Evolutionary conservation across 1,140 invertebrate species (phyloP), one percentile per base, ranked within the genome.

Genomic region (Phenacoccus solenopsis): DNA sequence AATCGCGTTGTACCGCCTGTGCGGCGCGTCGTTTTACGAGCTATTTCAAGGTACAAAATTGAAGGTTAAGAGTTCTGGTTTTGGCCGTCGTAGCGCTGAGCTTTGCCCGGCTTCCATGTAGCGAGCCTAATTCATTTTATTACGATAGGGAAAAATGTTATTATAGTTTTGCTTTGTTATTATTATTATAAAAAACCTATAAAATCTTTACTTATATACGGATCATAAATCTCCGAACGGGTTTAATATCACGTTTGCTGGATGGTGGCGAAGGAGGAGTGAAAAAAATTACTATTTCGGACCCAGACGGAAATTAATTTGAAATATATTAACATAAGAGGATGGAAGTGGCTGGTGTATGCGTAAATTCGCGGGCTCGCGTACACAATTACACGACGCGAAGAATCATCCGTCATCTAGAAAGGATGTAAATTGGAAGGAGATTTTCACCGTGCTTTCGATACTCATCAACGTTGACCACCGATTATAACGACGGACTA

Each of bases 101-200:
- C n/a, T n/a, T n/a, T n/a, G n/a, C n/a, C n/a, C n/a, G 21, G 59
- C 59, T 64, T 64, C 10, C 25, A 49, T 49, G 25, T 64, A 64
- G 59, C 59, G 59, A 64, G 59, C 59, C 59, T 64, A 64, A 64
- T 64, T 64, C 59, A 64, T 64, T 64, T 64, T 64, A 64, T 64
- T 64, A 64, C 59, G 59, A 64, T 64, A 64, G 59, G 59, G 59
- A 64, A 64, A 64, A 64, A 64, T 64, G 59, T 64, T 64, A 64
- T 64, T 64, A 64, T 64, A 64, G 59, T 64, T 64, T 24, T 64
- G 59, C 59, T 64, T 64, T 64, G 59, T 64, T 64, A 64, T 64
- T 64, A 64, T 64, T 64, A 64, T 64, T 64, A 64, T 64, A 64
- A 64, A 64, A 64, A 64, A 64, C 59, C 59, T 64, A 64, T 64